A percentile compares a stretch with the other conserved stretches of the same genome.
Evolutionary conservation across 2,797 vertebrate genomes (phyloP).

Genomic region (Microchirus variegatus): DNA sequence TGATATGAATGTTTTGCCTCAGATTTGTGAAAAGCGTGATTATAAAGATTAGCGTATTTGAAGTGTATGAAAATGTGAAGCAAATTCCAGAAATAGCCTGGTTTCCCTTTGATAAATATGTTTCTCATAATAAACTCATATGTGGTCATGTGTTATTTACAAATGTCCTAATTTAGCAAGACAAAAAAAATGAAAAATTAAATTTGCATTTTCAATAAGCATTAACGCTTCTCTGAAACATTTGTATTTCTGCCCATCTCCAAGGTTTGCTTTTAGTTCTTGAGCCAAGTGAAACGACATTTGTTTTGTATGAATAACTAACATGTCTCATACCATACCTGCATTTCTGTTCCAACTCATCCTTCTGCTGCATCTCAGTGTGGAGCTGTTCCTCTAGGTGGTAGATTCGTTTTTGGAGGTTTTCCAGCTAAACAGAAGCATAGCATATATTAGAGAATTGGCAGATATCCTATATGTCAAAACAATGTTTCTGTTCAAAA

Average conservation of each 20-base stretch:
- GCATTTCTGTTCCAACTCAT: conserved; percentile 98
- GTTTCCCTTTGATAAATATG: no score
- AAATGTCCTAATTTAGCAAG: background rate
- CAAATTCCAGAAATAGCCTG: no score
- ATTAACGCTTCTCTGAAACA: background rate
- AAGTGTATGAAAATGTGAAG: no score
- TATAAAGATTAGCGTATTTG: no score
- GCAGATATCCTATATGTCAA: background rate
- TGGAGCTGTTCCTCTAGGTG: conserved; percentile 97
- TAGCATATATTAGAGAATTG: background rate
- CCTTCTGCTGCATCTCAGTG: conserved; percentile 97
- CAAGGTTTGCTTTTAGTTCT: background rate
- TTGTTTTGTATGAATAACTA: background rate
- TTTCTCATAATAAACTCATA: no score
- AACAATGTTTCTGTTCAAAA: background rate
- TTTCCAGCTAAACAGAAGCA: conserved; percentile 88
- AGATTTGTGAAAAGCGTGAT: no score
- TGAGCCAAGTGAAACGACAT: no score
- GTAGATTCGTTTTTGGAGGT: conserved; percentile 94
- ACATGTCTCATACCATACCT: conserved; percentile 78
- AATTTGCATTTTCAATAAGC: conserved; percentile 1
- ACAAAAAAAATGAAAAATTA: background rate
- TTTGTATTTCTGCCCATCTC: no score
- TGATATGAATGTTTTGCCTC: no score
- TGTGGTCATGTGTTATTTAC: no score